Percentiles rank a stretch among this genome's conserved stretches.
Evolutionary conservation across 2,113 vertebrate genomes (phyloP).

Genomic region (Paramisgurnus dabryanus): DNA sequence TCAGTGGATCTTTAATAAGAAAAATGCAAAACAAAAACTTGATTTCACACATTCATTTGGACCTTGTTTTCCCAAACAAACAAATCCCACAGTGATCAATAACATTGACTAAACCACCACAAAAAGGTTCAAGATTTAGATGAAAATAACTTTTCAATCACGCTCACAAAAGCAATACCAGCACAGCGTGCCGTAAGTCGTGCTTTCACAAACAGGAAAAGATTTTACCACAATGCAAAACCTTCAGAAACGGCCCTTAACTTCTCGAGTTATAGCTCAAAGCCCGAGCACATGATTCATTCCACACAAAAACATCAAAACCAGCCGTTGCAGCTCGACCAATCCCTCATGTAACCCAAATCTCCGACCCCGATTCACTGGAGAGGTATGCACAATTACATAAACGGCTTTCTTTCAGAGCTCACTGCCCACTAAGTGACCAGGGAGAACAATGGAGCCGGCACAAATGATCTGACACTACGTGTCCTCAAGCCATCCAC

Average conservation of each 20-base stretch:
- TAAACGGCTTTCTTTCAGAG: conserved; percentile 36
- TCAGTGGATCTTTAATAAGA: too few species aligned
- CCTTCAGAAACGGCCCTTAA: conserved; percentile 14
- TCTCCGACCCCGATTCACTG: not conserved
- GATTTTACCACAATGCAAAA: conserved; percentile 9
- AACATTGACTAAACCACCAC: not conserved
- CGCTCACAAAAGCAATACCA: not conserved
- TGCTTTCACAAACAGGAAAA: conserved; percentile 26
- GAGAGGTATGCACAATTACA: conserved; percentile 41
- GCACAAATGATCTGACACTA: conserved; percentile 31
- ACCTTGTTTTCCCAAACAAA: not conserved
- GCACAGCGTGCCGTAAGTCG: not conserved
- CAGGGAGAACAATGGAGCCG: conserved; percentile 38
- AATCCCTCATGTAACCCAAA: conserved; percentile 30
- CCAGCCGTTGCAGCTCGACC: not conserved
- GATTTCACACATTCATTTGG: too few species aligned
- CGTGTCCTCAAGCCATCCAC: conserved; percentile 13
- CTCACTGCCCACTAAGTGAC: conserved; percentile 35
- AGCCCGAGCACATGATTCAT: conserved; percentile 43
- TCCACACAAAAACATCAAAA: conserved; percentile 19
- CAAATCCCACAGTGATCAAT: not conserved
- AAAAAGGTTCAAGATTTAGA: not conserved
- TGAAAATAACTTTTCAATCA: not conserved
- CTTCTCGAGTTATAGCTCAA: conserved; percentile 15
- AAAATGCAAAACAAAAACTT: too few species aligned